Evolutionary conservation across 1,140 invertebrate species (phyloP), one percentile per base, ranked within the genome.

Genomic region (Drosophila repleta): DNA sequence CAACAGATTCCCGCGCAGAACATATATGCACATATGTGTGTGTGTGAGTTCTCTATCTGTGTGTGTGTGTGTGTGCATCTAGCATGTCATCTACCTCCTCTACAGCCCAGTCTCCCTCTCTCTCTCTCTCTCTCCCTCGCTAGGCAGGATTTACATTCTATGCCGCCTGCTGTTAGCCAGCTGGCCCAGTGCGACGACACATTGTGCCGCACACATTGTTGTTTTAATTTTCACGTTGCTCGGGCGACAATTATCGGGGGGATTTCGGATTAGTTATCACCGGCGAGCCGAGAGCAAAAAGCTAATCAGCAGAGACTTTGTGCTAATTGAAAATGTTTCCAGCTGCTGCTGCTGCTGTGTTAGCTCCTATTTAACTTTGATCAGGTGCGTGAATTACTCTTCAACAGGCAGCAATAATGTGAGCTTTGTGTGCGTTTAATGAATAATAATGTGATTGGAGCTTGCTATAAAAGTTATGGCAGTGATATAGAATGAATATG

Each of bases 1-100:
- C 80, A 79, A 73, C 80, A 84, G 80, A 84, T 84, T 84, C 76
- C 32, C 51, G 20, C 48, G 37, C 37, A 43, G 13, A 29, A 37
- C 56, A n/a, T 52, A 37, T 46, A 18, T 53, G 3, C 26, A 3
- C 21, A 13, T 17, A 2, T 52, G 37, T 55, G 29, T 49, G 20
- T 39, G 21, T 60, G 41, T 60, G 21, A 7, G 3, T 13, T 5
- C 11, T 2, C 5, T 20, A 8, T 15, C 3, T 49, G 4, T 24
- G 10, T 64, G 43, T 48, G 43, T 49, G 4, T 24, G 10, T 64
- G 43, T 48, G 43, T 26, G 51, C n/a, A 51, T 46, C 55, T 70
- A 37, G 17, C 10, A 10, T 15, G 7, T 53, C 17, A 18, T 29
- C 15, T n/a, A 1, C 24, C 35, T 18, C 37, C 11, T 4, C 45